These are phyloP conservation scores for Didymodactylos carnosus DNA, from an alignment of 2,888 invertebrate genomes.

Conservation along the genomic window DNA sequence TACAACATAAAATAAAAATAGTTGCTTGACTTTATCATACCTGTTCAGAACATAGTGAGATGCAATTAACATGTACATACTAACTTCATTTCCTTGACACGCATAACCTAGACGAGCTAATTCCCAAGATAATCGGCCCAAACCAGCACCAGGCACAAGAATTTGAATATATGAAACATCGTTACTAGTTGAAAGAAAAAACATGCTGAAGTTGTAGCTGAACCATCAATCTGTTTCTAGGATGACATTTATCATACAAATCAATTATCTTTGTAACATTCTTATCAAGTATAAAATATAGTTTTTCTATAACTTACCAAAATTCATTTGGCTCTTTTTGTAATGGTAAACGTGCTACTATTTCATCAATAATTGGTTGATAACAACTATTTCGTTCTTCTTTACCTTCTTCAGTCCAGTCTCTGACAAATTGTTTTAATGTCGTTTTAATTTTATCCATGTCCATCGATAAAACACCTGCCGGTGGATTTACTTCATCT, in stretches of 20 bases:
- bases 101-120: constrained; percentile 66
- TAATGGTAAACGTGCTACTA: constrained; percentile 50
- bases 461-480: background rate
- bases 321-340: constrained; percentile 19
- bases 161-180: constrained; percentile 44
- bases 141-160: constrained; percentile 83
- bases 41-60: constrained; percentile 84
- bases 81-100: constrained; percentile 94
- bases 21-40: constrained; percentile 38
- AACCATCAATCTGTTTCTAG: no score
- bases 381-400: constrained; percentile 67
- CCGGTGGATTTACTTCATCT: background rate
- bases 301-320: background rate
- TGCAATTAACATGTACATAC: constrained; percentile 84
- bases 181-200: background rate
- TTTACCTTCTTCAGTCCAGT: constrained; percentile 72
- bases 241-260: no score
- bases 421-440: constrained; percentile 80
- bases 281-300: background rate
- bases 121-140: constrained; percentile 80
- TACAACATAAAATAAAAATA: background rate
- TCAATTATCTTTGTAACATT: no score
- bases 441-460: constrained; percentile 41
- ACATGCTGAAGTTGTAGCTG: background rate
- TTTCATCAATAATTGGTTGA: constrained; percentile 64